Conservation (phyloP, 2,113 vertebrate species). For the Rallus limicola region DNA sequence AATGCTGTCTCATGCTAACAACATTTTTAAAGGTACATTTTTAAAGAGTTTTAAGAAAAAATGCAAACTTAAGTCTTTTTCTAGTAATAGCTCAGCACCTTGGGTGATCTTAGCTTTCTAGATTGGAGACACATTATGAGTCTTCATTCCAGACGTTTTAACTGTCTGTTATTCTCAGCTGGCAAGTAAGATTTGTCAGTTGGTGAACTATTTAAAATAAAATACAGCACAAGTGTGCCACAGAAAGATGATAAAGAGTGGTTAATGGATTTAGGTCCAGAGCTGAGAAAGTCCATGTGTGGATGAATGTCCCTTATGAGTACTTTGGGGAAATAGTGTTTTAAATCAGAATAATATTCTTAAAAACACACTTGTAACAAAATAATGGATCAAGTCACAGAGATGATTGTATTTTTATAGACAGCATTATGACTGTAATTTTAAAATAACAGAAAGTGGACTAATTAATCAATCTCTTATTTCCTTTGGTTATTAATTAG, state of each 20-base stretch:
- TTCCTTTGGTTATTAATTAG: neutral
- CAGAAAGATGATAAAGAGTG: neutral
- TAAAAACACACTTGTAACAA: neutral
- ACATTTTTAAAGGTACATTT: neutral
- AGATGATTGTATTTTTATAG: neutral
- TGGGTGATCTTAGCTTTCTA: neutral
- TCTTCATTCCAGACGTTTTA: neutral
- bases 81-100: neutral
- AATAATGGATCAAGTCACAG: neutral
- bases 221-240: neutral
- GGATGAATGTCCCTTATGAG: neutral
- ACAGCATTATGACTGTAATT: neutral
- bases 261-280: neutral
- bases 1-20: neutral
- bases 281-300: neutral
- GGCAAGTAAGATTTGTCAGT: neutral
- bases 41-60: neutral
- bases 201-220: neutral
- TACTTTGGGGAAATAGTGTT: neutral
- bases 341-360: neutral
- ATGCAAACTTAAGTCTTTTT: neutral
- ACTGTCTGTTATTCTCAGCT: neutral
- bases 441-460: neutral
- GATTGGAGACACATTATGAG: neutral
- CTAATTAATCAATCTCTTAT: neutral